phyloP scores from a whole-genome alignment of 2,888 invertebrate genomes.

The Incurvaria masculella region DNA sequence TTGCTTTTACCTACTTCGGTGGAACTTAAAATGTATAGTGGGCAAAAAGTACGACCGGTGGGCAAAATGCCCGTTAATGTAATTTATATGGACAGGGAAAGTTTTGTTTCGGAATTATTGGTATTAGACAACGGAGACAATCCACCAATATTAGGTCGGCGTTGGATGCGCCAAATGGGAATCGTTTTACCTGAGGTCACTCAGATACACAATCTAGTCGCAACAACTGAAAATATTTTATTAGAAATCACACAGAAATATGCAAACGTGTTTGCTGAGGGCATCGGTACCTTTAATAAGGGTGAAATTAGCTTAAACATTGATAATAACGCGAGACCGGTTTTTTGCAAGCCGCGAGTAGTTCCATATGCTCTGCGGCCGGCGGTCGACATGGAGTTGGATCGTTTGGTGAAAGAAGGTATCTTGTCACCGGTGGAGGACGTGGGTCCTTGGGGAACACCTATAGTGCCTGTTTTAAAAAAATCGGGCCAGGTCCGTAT shows the following conservation, averaged over 20 bases:
- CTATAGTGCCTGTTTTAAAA: conserved; percentile 10
- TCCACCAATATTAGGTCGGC: conserved; percentile 5
- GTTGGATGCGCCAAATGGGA: conserved; percentile 9
- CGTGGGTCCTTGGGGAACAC: conserved; percentile 10
- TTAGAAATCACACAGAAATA: conserved; percentile 1
- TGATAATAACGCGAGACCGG: conserved; percentile 5
- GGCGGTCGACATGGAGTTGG: conserved; percentile 7
- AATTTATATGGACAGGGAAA: background rate
- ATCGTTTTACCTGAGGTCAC: conserved; percentile 1
- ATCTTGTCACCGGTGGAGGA: conserved; percentile 9
- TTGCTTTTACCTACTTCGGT: background rate
- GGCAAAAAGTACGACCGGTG: background rate
- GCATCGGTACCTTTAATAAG: conserved; percentile 7
- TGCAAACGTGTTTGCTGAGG: conserved; percentile 7
- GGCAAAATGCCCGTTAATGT: conserved; percentile 1
- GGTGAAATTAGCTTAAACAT: conserved; percentile 5
- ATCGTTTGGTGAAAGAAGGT: conserved; percentile 4
- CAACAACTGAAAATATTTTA: background rate
- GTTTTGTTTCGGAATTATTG: background rate
- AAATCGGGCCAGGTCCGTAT: conserved; percentile 10
- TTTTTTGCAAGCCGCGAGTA: conserved; percentile 9
- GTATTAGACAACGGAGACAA: conserved; percentile 4
- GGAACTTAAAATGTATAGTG: background rate
- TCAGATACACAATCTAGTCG: background rate
- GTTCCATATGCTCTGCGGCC: conserved; percentile 6